Percentiles rank a stretch among this genome's conserved stretches.
phyloP scores from a whole-genome alignment of 2,113 vertebrate species.

The Phasianus colchicus region DNA sequence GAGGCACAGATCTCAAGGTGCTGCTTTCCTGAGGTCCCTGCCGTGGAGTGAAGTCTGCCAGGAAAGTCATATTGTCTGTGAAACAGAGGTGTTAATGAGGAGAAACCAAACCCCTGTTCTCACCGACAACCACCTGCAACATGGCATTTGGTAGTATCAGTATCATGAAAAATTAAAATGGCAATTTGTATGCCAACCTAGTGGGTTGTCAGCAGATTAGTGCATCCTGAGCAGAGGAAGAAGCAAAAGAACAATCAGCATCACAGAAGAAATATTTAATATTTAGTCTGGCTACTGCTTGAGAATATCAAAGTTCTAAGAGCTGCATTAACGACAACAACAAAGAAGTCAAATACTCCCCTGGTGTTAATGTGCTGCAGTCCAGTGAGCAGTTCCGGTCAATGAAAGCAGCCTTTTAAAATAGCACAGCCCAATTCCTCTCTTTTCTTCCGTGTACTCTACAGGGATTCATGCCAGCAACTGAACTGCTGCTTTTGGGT shows the following conservation, averaged over 20 bases:
- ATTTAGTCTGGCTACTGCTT: background rate
- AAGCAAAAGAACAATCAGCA: background rate
- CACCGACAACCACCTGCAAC: background rate
- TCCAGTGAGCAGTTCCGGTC: background rate
- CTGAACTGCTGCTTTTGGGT: background rate
- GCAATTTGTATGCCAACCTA: background rate
- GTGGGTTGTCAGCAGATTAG: background rate
- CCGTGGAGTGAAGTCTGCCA: background rate
- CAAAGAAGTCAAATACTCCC: background rate
- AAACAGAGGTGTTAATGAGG: background rate
- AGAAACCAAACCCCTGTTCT: background rate
- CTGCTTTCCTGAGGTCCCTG: background rate
- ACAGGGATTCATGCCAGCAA: background rate
- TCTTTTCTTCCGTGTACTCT: background rate
- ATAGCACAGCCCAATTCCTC: background rate
- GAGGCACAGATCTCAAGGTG: background rate
- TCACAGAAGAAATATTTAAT: background rate
- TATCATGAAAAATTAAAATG: background rate
- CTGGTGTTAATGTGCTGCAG: background rate
- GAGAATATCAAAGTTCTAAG: slow-evolving; percentile 3
- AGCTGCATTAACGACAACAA: background rate
- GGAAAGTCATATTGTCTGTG: background rate
- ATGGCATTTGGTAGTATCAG: background rate
- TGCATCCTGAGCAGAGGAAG: background rate
- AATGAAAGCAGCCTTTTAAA: slow-evolving; percentile 53